Evolutionary conservation across 2,888 invertebrate species (phyloP).

Genomic region (Drosophila rellima): DNA sequence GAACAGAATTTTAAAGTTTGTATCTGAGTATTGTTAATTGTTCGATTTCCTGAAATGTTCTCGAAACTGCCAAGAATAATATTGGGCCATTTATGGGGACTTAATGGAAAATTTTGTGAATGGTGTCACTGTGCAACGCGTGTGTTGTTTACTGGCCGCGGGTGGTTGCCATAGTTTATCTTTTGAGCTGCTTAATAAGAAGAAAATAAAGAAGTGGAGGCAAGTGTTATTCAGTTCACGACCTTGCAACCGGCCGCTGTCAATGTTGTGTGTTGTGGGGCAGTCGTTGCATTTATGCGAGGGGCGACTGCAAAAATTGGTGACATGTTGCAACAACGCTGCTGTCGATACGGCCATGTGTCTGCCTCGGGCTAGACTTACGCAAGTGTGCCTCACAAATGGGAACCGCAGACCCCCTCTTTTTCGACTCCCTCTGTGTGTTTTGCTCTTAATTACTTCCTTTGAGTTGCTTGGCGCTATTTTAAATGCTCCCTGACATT

Average conservation of each 20-base stretch:
- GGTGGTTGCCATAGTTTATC: constrained; percentile 56
- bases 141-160: constrained; percentile 55
- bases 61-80: not conserved
- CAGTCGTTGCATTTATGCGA: constrained; percentile 36
- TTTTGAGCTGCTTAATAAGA: constrained; percentile 62
- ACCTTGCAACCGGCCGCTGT: constrained; percentile 46
- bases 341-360: constrained; percentile 7
- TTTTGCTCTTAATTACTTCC: constrained; percentile 22
- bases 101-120: not conserved
- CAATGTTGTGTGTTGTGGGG: constrained; percentile 40
- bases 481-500: not conserved
- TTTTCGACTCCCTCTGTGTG: not conserved
- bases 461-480: constrained; percentile 9
- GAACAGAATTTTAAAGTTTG: too few species aligned
- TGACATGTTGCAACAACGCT: constrained; percentile 23
- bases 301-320: constrained; percentile 35
- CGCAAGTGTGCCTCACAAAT: constrained; percentile 31
- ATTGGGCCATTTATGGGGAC: too few species aligned
- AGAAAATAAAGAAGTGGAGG: constrained; percentile 11
- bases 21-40: too few species aligned
- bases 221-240: constrained; percentile 56
- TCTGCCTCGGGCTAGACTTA: constrained; percentile 38
- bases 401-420: not conserved
- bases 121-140: constrained; percentile 42
- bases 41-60: not conserved